Percentiles rank a stretch among this genome's conserved stretches.
Conservation (phyloP, 2,888 invertebrate species). For the Ichneumoninae sp. region DNA sequence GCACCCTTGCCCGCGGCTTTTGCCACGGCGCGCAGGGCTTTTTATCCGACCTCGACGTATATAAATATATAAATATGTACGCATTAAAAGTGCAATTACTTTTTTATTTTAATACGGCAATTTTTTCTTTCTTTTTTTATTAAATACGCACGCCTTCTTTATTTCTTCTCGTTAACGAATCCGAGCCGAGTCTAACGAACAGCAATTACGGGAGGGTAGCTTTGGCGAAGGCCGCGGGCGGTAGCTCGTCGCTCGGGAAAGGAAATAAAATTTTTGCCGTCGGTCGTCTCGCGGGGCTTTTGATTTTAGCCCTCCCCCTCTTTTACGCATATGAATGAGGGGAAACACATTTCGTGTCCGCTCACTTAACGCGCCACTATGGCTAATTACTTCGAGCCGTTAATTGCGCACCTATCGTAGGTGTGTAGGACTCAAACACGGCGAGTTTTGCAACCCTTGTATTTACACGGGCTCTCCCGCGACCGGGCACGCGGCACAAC, state of each 20-base stretch:
- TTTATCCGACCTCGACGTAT: neutral
- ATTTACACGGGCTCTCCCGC: conserved; percentile 50
- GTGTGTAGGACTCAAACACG: conserved; percentile 4
- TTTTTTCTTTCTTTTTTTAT: neutral
- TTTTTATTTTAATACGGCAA: conserved; percentile 13
- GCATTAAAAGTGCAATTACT: neutral
- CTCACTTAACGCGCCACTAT: conserved; percentile 59
- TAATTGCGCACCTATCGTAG: conserved; percentile 45
- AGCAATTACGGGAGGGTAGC: conserved; percentile 31
- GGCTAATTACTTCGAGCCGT: conserved; percentile 64
- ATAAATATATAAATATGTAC: neutral
- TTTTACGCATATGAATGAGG: conserved; percentile 22
- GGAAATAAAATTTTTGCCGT: conserved; percentile 28
- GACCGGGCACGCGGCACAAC: conserved; percentile 50
- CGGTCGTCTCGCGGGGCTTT: conserved; percentile 1
- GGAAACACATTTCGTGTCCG: conserved; percentile 29
- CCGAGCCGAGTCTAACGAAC: conserved; percentile 41
- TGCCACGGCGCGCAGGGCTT: neutral
- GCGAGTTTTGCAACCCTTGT: conserved; percentile 47
- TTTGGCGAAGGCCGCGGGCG: conserved; percentile 21
- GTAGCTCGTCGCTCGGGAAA: neutral
- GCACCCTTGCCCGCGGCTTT: neutral
- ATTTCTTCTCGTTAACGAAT: conserved; percentile 41
- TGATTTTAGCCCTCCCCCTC: neutral
- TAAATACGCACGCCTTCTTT: conserved; percentile 4